Percentiles rank a stretch among this genome's conserved stretches.
phyloP scores from a whole-genome alignment of 2,888 invertebrate species.

The Parapristionchus giblindavisi region DNA sequence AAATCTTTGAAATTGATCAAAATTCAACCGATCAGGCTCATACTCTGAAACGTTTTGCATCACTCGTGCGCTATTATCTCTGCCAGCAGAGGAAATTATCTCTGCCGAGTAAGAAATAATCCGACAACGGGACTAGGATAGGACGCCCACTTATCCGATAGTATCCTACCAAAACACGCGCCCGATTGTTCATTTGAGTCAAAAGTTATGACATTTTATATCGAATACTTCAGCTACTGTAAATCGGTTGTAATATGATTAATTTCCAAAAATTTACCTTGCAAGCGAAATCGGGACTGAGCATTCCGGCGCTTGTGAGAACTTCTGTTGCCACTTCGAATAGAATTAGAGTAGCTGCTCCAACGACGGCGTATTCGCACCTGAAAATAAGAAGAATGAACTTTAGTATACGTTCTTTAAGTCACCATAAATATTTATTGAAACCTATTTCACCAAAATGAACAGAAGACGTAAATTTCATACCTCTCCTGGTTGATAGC shows the following conservation, averaged over 20 bases:
- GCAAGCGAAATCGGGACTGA: slow-evolving; percentile 48
- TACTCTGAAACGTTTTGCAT: too few species aligned
- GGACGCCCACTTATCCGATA: too few species aligned
- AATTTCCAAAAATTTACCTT: neutral
- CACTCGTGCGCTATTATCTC: too few species aligned
- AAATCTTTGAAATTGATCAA: too few species aligned
- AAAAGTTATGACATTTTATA: neutral
- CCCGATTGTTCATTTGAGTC: neutral
- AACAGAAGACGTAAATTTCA: too few species aligned
- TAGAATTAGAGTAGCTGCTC: slow-evolving; percentile 65
- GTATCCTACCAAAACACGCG: too few species aligned
- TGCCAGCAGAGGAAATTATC: too few species aligned
- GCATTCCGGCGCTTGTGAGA: slow-evolving; percentile 62
- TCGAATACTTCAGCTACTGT: neutral
- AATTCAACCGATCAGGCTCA: too few species aligned
- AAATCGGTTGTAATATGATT: slow-evolving; percentile 39
- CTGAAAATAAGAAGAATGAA: slow-evolving; percentile 10
- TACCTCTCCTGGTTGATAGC: slow-evolving; percentile 83
- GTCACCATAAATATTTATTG: neutral
- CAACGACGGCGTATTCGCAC: slow-evolving; percentile 63
- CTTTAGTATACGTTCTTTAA: neutral
- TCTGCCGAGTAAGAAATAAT: too few species aligned
- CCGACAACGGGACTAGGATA: too few species aligned
- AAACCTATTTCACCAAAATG: neutral
- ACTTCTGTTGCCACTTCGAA: slow-evolving; percentile 63